A percentile compares a stretch with the other conserved stretches of the same genome.
phyloP scores from a whole-genome alignment of 1,140 invertebrate species.

The Drosophila baimaii region DNA sequence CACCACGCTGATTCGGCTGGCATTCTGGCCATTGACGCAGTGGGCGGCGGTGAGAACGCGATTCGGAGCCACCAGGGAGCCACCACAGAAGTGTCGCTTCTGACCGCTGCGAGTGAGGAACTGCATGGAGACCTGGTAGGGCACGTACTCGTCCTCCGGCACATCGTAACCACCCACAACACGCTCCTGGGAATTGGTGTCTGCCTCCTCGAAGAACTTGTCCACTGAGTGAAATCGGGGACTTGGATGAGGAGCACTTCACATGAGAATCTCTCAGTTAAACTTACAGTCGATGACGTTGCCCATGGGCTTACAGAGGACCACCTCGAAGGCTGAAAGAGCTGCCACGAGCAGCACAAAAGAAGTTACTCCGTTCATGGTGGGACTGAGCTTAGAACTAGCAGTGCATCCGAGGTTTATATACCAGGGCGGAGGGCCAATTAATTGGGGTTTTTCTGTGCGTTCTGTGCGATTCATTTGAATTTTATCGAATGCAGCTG shows the following conservation, averaged over 20 bases:
- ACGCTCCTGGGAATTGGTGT: constrained; percentile 69
- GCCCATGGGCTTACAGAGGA: constrained; percentile 16
- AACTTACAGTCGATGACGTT: constrained; percentile 66
- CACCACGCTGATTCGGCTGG: constrained; percentile 82
- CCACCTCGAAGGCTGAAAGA: not conserved
- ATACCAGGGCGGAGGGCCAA: constrained; percentile 36
- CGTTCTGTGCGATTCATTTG: constrained; percentile 52
- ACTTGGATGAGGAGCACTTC: not conserved
- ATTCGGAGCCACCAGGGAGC: constrained; percentile 84
- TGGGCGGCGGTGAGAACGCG: constrained; percentile 85
- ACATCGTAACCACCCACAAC: constrained; percentile 78
- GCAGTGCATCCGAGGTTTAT: constrained; percentile 40
- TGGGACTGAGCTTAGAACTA: constrained; percentile 24
- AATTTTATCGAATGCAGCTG: constrained; percentile 72
- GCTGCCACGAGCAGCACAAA: constrained; percentile 23
- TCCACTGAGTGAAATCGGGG: constrained; percentile 48
- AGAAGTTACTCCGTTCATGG: constrained; percentile 24
- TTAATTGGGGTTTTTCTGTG: constrained; percentile 33
- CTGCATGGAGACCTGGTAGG: constrained; percentile 82
- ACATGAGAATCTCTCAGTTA: too few relatives aligned
- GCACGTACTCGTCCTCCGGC: constrained; percentile 70
- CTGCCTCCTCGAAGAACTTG: constrained; percentile 62
- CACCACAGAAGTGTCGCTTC: constrained; percentile 84
- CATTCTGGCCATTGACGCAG: constrained; percentile 84
- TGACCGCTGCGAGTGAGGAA: constrained; percentile 65